Evolutionary conservation across 1,140 invertebrate genomes (phyloP).

Genomic region (Drosophila ambigua): DNA sequence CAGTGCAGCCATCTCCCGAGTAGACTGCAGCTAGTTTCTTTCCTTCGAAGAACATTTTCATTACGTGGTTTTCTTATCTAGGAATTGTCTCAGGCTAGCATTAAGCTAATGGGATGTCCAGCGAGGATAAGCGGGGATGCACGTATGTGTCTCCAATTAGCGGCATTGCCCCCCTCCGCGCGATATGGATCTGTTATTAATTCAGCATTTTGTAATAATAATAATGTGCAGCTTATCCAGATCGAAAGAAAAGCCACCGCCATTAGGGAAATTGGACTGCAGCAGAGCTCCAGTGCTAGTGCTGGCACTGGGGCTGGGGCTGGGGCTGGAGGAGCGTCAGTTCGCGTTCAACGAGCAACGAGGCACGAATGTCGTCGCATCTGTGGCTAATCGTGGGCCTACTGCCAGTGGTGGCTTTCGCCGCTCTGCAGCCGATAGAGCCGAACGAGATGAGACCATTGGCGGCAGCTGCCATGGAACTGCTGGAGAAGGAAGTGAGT

Average conservation of each 20-base stretch:
- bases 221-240: too few relatives aligned
- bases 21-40: too few relatives aligned
- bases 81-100: neutral
- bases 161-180: too few relatives aligned
- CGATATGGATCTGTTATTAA: too few relatives aligned
- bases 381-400: conserved; percentile 15
- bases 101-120: conserved; percentile 20
- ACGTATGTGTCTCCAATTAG: too few relatives aligned
- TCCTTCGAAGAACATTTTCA: too few relatives aligned
- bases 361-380: conserved; percentile 6
- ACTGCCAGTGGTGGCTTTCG: conserved; percentile 3
- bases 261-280: conserved; percentile 24
- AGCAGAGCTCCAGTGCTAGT: too few relatives aligned
- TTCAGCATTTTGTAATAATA: neutral
- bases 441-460: neutral
- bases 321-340: neutral
- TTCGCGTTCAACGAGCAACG: neutral
- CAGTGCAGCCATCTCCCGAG: too few relatives aligned
- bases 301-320: too few relatives aligned
- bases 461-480: conserved; percentile 31
- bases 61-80: neutral
- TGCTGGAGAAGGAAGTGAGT: conserved; percentile 42
- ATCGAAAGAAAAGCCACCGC: neutral
- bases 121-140: neutral
- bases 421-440: conserved; percentile 15